phyloP scores from a whole-genome alignment of 2,888 invertebrate species.

The Trissolcus japonicus region DNA sequence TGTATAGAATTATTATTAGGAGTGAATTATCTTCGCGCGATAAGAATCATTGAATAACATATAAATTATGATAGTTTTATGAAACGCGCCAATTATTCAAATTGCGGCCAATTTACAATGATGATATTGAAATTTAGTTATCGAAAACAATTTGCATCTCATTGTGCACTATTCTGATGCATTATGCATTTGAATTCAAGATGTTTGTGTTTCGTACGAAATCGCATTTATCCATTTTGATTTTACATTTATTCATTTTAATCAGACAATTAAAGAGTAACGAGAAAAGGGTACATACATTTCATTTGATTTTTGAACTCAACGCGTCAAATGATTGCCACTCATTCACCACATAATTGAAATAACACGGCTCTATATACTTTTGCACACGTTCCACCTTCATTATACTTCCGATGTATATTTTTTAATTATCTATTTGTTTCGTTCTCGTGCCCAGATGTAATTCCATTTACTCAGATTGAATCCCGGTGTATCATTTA shows the following conservation, averaged over 20 bases:
- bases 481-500: constrained; percentile 16
- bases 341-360: constrained; percentile 36
- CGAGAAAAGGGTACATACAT: constrained; percentile 20
- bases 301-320: constrained; percentile 34
- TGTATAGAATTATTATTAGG: not conserved
- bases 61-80: too few species aligned
- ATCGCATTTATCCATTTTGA: not conserved
- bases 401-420: constrained; percentile 28
- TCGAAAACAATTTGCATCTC: constrained; percentile 1
- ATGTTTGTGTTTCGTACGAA: constrained; percentile 2
- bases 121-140: constrained; percentile 2
- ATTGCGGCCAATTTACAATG: too few species aligned
- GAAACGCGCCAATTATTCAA: too few species aligned
- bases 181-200: constrained; percentile 1
- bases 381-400: constrained; percentile 12
- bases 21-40: not conserved
- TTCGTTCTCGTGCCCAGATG: constrained; percentile 5
- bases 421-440: constrained; percentile 30
- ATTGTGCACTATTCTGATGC: not conserved
- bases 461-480: constrained; percentile 20
- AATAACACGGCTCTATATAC: constrained; percentile 33
- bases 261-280: constrained; percentile 18
- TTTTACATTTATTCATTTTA: not conserved
- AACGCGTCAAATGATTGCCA: constrained; percentile 24
- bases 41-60: too few species aligned